Base-by-base conservation (phyloP, 2,797 vertebrate species). In the Thaleichthys pacificus region DNA sequence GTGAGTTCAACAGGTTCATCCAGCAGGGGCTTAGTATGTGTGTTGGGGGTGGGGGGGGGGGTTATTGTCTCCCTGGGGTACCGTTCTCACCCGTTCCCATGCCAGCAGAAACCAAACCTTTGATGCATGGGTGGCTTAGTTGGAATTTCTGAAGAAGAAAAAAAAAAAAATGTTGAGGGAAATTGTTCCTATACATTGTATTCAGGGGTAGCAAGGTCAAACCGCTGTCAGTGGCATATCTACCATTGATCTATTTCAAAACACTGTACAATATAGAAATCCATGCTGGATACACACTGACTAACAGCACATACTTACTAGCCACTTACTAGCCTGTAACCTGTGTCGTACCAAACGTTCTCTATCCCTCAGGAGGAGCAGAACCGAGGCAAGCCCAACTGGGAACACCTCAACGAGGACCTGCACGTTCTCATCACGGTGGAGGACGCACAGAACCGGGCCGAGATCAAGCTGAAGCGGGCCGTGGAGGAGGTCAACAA, bases 391-490 rank as follows among this genome's bases (percentile, higher is more conserved):
- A 97, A 96, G 73, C 96, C 96, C 61, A 97, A 97, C 79, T 97
- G 96, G 96, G 96, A 97, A 74, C 96, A 97, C 78, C 94, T 97
- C 77, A 97, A 96, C 73, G 96, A 97, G 91, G 96, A 97, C 74
- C 92, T 97, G 79, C 96, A 97, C n/a, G 96, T 97, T 70, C 91
- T 97, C 76, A 96, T 97, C 88, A 97, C 95, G 58, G 96, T 97
- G 90, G 96, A 97, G 86, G 96, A 97, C 56, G 93, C 96, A 73
- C 96, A 96, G 79, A 97, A 96, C 86, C 93, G 96, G 83, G 96
- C 96, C 28, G 96, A 97, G 90, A 93, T 97, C 86, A 97, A 97
- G 75, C 92, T 97, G 81, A 95, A 95, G 88, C 92, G 94, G 78
- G 96, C 95, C 15, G 95, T 95, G 51, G 96, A 96, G 80, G 96